A percentile compares a stretch with the other conserved stretches of the same genome.
These are phyloP conservation scores for Alauda arvensis DNA, from an alignment of 2,797 vertebrate species.

Conservation along the genomic window DNA sequence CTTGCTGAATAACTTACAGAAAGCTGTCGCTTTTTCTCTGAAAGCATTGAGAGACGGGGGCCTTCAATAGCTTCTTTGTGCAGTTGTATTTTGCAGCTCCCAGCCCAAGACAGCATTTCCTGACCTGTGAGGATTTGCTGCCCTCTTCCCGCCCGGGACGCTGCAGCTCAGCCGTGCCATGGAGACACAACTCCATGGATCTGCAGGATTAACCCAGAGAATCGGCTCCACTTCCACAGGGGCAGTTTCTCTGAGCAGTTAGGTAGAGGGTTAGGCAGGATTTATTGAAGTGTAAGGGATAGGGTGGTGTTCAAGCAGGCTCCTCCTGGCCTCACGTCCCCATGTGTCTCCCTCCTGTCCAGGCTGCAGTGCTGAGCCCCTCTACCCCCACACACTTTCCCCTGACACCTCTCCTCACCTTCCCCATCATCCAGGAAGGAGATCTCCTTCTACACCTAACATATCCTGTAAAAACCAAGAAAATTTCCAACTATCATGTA, in stretches of 20 bases:
- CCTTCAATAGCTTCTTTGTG: slow-evolving; percentile 57
- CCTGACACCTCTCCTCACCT: not conserved
- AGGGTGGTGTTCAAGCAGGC: not conserved
- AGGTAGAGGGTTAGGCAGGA: not conserved
- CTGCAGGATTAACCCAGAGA: not conserved
- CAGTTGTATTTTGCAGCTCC: slow-evolving; percentile 26
- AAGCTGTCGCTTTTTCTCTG: slow-evolving; percentile 2
- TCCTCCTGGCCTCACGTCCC: fast-evolving
- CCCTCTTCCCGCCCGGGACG: slow-evolving; percentile 38
- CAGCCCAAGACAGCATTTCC: slow-evolving; percentile 37
- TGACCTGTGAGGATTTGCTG: slow-evolving; percentile 49
- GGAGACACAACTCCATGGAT: not conserved
- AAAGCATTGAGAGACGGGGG: slow-evolving; percentile 1
- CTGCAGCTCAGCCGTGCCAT: not conserved
- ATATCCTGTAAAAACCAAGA: not conserved
- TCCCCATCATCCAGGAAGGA: not conserved
- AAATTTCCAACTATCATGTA: not conserved
- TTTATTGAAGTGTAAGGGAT: fast-evolving
- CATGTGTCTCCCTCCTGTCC: not conserved
- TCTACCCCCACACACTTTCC: not conserved
- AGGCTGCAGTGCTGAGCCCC: not conserved
- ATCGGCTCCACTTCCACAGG: not conserved
- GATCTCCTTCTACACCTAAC: not conserved
- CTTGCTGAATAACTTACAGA: slow-evolving; percentile 39
- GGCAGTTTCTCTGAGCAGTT: not conserved